Conservation (phyloP, 2,113 vertebrate species). For the Calypte anna region DNA sequence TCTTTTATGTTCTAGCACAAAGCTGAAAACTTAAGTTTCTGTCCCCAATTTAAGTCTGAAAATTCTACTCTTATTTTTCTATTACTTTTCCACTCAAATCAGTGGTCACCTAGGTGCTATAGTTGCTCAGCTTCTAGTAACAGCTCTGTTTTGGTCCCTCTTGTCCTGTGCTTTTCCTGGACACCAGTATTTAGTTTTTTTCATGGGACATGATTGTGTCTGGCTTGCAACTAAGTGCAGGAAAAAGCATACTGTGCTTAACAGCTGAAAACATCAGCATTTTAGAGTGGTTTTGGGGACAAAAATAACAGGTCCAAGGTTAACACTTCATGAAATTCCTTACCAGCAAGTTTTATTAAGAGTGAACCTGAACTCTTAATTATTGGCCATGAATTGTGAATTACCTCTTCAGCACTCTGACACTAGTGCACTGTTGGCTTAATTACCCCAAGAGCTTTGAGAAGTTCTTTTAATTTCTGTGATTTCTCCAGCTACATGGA, state of each 20-base stretch:
- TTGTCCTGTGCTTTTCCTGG: background rate
- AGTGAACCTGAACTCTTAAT: background rate
- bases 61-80: background rate
- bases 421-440: background rate
- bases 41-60: background rate
- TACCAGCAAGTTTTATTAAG: background rate
- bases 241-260: background rate
- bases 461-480: background rate
- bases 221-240: background rate
- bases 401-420: background rate
- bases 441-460: background rate
- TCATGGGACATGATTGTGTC: background rate
- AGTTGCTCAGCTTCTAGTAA: background rate
- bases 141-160: background rate
- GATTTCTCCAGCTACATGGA: background rate
- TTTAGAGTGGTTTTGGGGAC: background rate
- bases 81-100: background rate
- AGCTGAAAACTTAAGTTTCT: background rate
- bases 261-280: background rate
- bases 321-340: background rate
- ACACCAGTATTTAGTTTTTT: background rate
- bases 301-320: background rate
- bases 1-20: background rate
- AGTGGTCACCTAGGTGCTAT: background rate
- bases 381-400: background rate